Evolutionary conservation across 2,888 invertebrate genomes (phyloP).

Genomic region (Phaedon cochleariae): DNA sequence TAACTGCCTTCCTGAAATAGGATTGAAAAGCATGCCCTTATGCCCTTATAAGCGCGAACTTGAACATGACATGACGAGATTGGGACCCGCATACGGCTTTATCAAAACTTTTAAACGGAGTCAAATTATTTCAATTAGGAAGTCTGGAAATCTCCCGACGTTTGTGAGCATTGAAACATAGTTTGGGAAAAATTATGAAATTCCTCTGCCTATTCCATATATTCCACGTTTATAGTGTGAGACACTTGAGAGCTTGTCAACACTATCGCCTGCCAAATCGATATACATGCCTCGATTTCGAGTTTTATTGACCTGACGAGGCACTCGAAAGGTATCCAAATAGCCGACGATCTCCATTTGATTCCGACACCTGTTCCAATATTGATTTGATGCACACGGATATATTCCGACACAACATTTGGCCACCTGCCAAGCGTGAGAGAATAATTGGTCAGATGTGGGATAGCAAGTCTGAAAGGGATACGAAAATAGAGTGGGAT

Average conservation of each 20-base stretch:
- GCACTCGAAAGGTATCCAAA: not conserved
- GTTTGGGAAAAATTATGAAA: too few species aligned
- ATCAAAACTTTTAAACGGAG: slow-evolving; percentile 31
- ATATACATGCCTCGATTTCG: too few species aligned
- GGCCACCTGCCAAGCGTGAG: not conserved
- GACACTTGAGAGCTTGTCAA: too few species aligned
- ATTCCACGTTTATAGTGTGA: too few species aligned
- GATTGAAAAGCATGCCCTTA: slow-evolving; percentile 16
- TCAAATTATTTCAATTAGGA: slow-evolving; percentile 28
- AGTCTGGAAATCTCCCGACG: too few species aligned
- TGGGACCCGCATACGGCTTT: slow-evolving; percentile 27
- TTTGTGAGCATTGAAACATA: too few species aligned
- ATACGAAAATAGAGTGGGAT: too few species aligned
- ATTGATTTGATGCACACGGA: not conserved
- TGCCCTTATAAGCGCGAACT: slow-evolving; percentile 18
- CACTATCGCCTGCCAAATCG: too few species aligned
- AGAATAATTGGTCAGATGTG: too few species aligned
- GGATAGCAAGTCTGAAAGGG: too few species aligned
- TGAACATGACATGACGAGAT: slow-evolving; percentile 16
- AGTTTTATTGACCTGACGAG: not conserved
- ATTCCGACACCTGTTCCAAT: not conserved
- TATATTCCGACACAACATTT: not conserved
- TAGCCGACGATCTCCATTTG: not conserved
- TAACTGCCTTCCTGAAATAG: slow-evolving; percentile 6
- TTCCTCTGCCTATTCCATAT: too few species aligned